Evolutionary conservation across 1,140 invertebrate species (phyloP), one percentile per base, ranked within the genome.

Genomic region (Bombus turneri): DNA sequence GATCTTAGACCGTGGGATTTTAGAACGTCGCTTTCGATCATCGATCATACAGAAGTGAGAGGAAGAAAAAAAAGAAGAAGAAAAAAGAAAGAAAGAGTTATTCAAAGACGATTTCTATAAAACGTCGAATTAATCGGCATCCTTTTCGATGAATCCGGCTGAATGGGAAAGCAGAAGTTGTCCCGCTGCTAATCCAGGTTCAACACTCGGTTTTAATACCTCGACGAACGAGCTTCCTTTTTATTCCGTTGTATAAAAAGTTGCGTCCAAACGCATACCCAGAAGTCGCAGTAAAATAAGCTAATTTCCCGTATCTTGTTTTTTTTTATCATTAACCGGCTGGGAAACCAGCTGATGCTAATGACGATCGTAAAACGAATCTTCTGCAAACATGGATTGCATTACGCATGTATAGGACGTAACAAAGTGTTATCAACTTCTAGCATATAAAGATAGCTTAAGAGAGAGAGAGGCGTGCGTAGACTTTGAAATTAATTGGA

Each of bases 371-470:
- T 66, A 66, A 53, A 83, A 57, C 62, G 43, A n/a, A 68, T 78
- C 43, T n/a, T 34, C 53, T 28, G 10, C 81, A 31, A 3, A 62
- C 62, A 13, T 57, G 62, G 64, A 57, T 53, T 47, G 62, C 81
- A 69, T 78, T 78, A 69, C 74, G 81, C 66, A 69, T 53, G 73
- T 31, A 41, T 25, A 9, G 34, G 73, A 57, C 28, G 59, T 39
- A 83, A 78, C 81, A 75, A 83, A 78, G 39, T n/a, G n/a, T 77
- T 78, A 83, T 69, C 81, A 83, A 68, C 74, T 37, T 77, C 64
- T n/a, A 62, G 6, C 37, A 64, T 69, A 83, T 78, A 83, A 78
- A 83, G 41, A 78, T 74, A 53, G n/a, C 41, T 18, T 47, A 47
- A 18, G 9, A 25, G 53, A 13, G 3, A 28, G 31, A 75, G 12